These are phyloP conservation scores for Enoplosus armatus DNA, from an alignment of 2,797 vertebrate species.

Conservation along the genomic window DNA sequence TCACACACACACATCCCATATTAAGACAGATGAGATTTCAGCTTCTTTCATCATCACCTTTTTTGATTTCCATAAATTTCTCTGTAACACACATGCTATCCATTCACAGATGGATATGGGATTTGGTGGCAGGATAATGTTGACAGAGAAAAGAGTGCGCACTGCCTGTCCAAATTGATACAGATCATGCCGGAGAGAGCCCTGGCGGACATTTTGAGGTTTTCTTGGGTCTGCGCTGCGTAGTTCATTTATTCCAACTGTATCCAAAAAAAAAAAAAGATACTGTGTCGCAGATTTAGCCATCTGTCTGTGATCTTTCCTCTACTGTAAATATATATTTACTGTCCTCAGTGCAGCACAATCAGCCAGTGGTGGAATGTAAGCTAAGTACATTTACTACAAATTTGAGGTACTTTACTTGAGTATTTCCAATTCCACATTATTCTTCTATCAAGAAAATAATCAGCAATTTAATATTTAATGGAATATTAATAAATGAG, in stretches of 20 bases:
- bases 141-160: conserved; percentile 55
- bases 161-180: conserved; percentile 53
- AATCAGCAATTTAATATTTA: background rate
- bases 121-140: conserved; percentile 61
- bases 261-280: conserved; percentile 27
- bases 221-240: conserved; percentile 26
- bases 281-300: conserved; percentile 16
- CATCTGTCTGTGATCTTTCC: background rate
- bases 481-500: background rate
- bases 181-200: conserved; percentile 54
- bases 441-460: background rate
- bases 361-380: background rate
- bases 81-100: conserved; percentile 42
- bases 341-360: background rate
- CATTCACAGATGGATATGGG: conserved; percentile 51
- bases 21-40: conserved; percentile 55
- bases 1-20: conserved; percentile 45
- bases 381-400: background rate
- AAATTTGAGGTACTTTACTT: background rate
- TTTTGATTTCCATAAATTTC: conserved; percentile 57
- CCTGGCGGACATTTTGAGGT: conserved; percentile 54
- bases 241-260: conserved; percentile 27
- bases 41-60: conserved; percentile 63
- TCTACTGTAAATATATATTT: background rate
- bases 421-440: background rate